These are phyloP conservation scores for Serripes groenlandicus DNA, from an alignment of 2,888 invertebrate species.

Conservation along the genomic window DNA sequence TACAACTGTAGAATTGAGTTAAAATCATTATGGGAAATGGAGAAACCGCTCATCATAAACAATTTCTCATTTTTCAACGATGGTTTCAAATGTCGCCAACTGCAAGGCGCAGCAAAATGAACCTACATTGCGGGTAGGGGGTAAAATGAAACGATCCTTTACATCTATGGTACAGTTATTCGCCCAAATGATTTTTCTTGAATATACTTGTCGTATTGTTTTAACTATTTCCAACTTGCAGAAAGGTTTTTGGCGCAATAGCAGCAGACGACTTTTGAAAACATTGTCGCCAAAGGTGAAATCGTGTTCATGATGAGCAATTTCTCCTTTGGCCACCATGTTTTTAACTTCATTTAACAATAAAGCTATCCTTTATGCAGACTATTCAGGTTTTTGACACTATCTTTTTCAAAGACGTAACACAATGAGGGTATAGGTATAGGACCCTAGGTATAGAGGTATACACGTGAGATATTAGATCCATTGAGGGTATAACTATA, in stretches of 20 bases:
- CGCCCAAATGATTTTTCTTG: neutral
- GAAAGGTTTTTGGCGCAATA: neutral
- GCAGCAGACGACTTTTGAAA: neutral
- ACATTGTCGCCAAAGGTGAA: neutral
- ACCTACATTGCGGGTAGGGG: neutral
- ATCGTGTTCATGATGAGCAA: neutral
- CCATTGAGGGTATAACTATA: too few species aligned
- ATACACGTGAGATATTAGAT: too few species aligned
- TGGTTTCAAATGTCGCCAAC: neutral
- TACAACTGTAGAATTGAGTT: too few species aligned
- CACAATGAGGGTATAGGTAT: too few species aligned
- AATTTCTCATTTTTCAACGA: neutral
- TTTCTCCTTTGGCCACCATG: neutral
- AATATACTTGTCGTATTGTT: neutral
- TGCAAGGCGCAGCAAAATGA: neutral
- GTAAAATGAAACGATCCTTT: neutral
- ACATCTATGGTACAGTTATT: too few species aligned
- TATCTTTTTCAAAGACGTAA: too few species aligned
- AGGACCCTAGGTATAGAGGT: too few species aligned
- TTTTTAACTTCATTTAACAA: too few species aligned
- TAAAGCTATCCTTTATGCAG: neutral
- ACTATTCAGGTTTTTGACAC: too few species aligned
- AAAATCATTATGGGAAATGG: too few species aligned
- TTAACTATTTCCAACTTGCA: neutral
- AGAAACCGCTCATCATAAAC: too few species aligned